Evolutionary conservation across 2,888 invertebrate species (phyloP).

Genomic region (Ernsta delagoae): DNA sequence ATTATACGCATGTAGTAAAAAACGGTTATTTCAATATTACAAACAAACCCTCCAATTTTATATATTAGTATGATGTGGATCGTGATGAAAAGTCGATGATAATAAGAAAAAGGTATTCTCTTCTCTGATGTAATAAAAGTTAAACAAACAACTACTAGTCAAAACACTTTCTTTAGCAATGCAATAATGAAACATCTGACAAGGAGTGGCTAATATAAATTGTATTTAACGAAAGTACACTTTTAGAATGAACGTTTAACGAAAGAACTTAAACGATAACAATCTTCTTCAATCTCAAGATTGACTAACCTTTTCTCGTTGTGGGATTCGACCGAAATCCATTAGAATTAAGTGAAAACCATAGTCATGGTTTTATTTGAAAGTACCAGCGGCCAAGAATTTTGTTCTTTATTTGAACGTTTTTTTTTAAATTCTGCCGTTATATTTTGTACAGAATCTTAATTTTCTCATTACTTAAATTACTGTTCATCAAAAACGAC

Average conservation of each 20-base stretch:
- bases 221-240: background rate
- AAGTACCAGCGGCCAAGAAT: slow-evolving; percentile 18
- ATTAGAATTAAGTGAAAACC: slow-evolving; percentile 31
- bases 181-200: background rate
- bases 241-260: background rate
- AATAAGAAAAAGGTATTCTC: too few species aligned
- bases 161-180: background rate
- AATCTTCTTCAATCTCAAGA: slow-evolving; percentile 17
- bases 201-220: background rate
- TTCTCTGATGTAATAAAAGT: too few species aligned
- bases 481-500: background rate
- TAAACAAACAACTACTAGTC: too few species aligned
- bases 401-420: slow-evolving; percentile 6
- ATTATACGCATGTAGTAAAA: too few species aligned
- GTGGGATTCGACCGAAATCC: slow-evolving; percentile 24
- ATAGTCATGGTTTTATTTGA: slow-evolving; percentile 9
- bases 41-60: too few species aligned
- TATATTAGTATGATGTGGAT: too few species aligned
- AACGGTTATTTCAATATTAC: too few species aligned
- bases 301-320: slow-evolving; percentile 26
- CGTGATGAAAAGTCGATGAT: too few species aligned
- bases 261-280: background rate
- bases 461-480: too few species aligned
- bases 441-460: too few species aligned
- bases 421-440: background rate